These are phyloP conservation scores for Poecilia picta DNA, from an alignment of 2,797 vertebrate species.

Conservation along the genomic window DNA sequence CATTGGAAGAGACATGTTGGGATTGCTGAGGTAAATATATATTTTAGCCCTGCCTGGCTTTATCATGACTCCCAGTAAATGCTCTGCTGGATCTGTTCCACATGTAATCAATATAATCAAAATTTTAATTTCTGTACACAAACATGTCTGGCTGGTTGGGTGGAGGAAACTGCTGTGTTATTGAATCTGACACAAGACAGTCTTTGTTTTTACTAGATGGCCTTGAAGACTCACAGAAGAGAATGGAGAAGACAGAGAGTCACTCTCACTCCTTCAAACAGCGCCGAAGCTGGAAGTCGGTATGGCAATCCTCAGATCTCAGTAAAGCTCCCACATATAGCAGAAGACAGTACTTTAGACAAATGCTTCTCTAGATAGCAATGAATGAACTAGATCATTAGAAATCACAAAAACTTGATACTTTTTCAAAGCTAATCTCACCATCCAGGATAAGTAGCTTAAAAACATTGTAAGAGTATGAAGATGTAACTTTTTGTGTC, in stretches of 20 bases:
- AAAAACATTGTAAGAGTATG: neutral
- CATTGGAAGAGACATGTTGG: conserved; percentile 62
- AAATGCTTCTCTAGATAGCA: neutral
- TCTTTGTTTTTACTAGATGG: conserved; percentile 56
- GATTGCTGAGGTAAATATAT: conserved; percentile 59
- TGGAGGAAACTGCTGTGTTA: neutral
- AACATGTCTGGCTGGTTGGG: neutral
- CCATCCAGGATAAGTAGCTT: neutral
- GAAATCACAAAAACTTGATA: neutral
- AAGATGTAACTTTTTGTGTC: neutral
- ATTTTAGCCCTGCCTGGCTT: neutral
- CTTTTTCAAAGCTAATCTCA: neutral
- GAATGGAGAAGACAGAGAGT: conserved; percentile 25
- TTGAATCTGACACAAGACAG: conserved; percentile 12
- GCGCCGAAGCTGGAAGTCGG: conserved; percentile 22
- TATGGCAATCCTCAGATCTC: neutral
- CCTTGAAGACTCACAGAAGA: conserved; percentile 40
- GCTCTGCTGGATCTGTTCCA: neutral
- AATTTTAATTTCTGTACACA: neutral
- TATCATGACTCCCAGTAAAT: neutral
- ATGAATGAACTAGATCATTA: neutral
- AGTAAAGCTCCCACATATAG: conserved; percentile 54
- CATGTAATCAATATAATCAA: neutral
- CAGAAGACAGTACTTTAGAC: conserved; percentile 3
- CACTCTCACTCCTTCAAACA: conserved; percentile 31